Conservation (phyloP, 35 echinoderm and acorn worm species). For the Apostichopus parvimensis region DNA sequence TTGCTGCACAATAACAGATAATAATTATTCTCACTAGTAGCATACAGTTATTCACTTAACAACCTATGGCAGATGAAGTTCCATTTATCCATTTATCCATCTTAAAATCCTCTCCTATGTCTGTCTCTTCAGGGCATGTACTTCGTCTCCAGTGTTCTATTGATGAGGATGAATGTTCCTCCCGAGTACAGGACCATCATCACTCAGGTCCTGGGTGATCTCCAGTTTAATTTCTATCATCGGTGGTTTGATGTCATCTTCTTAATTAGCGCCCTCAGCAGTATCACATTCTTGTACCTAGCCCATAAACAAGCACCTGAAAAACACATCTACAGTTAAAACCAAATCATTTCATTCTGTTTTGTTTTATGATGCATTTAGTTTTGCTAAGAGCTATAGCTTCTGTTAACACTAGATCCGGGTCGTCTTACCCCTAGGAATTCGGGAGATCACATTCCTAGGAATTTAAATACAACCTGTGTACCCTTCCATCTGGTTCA, state of each 20-base stretch:
- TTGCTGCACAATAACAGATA: too few relatives aligned
- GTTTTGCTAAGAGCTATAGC: too few relatives aligned
- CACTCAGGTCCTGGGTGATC: constrained; percentile 94
- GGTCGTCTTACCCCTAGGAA: too few relatives aligned
- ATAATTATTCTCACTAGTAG: too few relatives aligned
- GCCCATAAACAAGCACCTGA: constrained; percentile 96
- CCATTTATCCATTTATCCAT: constrained; percentile 23
- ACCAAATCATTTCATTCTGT: background rate
- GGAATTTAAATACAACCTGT: too few relatives aligned
- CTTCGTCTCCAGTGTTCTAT: constrained; percentile 89
- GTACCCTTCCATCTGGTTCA: too few relatives aligned
- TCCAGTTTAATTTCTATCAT: constrained; percentile 99
- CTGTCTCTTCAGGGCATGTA: constrained; percentile 85
- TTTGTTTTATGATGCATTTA: too few relatives aligned
- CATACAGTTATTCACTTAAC: too few relatives aligned
- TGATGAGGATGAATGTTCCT: constrained; percentile 99
- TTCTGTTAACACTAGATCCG: too few relatives aligned
- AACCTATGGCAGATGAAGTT: constrained; percentile 62
- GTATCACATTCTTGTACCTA: constrained; percentile 91
- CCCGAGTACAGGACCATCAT: constrained; percentile 91
- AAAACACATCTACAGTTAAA: constrained; percentile 60
- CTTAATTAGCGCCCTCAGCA: constrained; percentile 92
- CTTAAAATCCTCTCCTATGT: background rate
- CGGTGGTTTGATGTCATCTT: constrained; percentile 99
- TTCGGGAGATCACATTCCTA: too few relatives aligned